Evolutionary conservation across 2,797 vertebrate species (phyloP).

Genomic region (Eospalax fontanierii): DNA sequence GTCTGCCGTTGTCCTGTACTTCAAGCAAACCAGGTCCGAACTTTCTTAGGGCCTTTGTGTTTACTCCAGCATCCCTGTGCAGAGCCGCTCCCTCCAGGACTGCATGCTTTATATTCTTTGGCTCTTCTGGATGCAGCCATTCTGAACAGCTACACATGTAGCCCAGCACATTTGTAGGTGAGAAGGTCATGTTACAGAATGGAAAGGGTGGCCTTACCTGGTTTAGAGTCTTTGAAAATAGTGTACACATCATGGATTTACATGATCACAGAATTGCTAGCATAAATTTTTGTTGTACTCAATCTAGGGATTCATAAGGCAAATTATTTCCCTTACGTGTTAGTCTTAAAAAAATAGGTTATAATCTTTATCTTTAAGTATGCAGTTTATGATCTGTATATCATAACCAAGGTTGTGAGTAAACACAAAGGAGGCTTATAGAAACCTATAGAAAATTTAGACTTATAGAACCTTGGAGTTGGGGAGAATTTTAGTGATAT

Average conservation of each 20-base stretch:
- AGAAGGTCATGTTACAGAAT: not conserved
- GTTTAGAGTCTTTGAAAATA: slow-evolving; percentile 22
- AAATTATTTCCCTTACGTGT: slow-evolving; percentile 44
- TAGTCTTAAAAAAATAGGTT: slow-evolving; percentile 20
- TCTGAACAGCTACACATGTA: not conserved
- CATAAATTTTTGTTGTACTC: slow-evolving; percentile 33
- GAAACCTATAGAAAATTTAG: not conserved
- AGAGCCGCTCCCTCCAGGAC: not conserved
- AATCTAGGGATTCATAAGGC: slow-evolving; percentile 13
- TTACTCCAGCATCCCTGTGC: not conserved
- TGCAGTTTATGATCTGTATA: slow-evolving; percentile 21
- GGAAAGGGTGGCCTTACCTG: not conserved
- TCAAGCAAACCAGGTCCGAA: not conserved
- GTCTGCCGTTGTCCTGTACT: not conserved
- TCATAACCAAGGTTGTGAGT: not conserved
- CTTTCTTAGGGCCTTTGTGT: not conserved
- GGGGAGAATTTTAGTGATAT: slow-evolving; percentile 34
- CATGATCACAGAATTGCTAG: not conserved
- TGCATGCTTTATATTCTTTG: not conserved
- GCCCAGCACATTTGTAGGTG: not conserved
- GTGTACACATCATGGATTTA: not conserved
- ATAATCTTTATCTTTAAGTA: slow-evolving; percentile 19
- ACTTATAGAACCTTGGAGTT: slow-evolving; percentile 39
- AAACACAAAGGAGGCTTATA: not conserved
- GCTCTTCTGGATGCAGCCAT: not conserved